These are phyloP conservation scores for Papilio xuthus DNA, from an alignment of 1,140 invertebrate species.

Conservation along the genomic window DNA sequence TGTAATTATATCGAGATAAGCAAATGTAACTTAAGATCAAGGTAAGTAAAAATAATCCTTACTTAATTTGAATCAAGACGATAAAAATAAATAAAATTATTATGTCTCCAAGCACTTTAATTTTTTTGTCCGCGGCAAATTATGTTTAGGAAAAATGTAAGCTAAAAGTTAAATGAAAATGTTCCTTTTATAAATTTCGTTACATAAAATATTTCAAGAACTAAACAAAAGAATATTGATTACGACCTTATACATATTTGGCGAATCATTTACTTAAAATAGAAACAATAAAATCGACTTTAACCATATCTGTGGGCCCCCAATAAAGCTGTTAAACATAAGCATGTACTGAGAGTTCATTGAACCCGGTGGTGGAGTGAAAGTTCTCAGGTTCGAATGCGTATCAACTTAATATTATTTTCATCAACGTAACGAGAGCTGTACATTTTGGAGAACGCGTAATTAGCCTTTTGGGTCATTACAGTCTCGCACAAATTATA, in stretches of 20 bases:
- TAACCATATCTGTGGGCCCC: not conserved
- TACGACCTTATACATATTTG: not conserved
- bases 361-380: not conserved
- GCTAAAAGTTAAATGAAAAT: not conserved
- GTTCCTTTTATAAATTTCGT: not conserved
- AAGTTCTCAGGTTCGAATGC: constrained; percentile 13
- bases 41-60: not conserved
- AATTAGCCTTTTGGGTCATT: constrained; percentile 14
- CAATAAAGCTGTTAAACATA: constrained; percentile 7
- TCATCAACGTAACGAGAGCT: constrained; percentile 10
- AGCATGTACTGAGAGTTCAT: not conserved
- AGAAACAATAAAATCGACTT: not conserved
- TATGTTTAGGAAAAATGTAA: not conserved
- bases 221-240: not conserved
- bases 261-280: not conserved
- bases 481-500: constrained; percentile 4
- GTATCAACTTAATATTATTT: constrained; percentile 22
- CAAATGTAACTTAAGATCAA: not conserved
- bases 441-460: constrained; percentile 10
- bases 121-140: no score
- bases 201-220: not conserved
- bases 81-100: not conserved
- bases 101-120: no score
- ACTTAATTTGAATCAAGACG: not conserved
- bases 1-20: not conserved